Evolutionary conservation across 2,113 vertebrate species (phyloP).

Genomic region (Atractosteus spatula): DNA sequence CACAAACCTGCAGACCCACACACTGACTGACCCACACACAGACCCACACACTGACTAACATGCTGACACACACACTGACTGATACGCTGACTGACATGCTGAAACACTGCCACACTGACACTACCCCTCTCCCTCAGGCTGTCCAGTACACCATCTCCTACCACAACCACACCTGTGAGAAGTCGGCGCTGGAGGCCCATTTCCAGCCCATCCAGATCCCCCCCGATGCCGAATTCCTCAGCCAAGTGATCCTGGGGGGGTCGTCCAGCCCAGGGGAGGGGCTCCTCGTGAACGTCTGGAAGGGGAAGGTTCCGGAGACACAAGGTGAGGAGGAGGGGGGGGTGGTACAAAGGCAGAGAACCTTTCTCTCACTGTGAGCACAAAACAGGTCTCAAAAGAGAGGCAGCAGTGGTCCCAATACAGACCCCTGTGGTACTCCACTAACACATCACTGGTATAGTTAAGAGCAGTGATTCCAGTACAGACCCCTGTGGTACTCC

Average conservation of each 20-base stretch:
- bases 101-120: neutral
- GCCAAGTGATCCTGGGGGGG: slow-evolving; percentile 49
- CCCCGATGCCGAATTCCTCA: slow-evolving; percentile 33
- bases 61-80: neutral
- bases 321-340: slow-evolving; percentile 18
- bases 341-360: neutral
- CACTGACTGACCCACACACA: no score
- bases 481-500: no score
- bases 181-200: slow-evolving; percentile 28
- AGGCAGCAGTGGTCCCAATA: no score
- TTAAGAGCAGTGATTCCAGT: no score
- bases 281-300: slow-evolving; percentile 64
- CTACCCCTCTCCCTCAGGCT: slow-evolving; percentile 32
- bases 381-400: no score
- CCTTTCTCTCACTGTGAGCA: no score
- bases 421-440: no score
- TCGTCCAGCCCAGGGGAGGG: slow-evolving; percentile 54
- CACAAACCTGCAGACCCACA: no score
- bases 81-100: neutral
- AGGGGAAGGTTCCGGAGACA: slow-evolving; percentile 24
- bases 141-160: slow-evolving; percentile 50
- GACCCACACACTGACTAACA: neutral
- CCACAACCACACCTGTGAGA: slow-evolving; percentile 42
- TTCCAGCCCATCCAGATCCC: slow-evolving; percentile 60
- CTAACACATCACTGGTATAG: neutral